phyloP scores from a whole-genome alignment of 2,888 invertebrate genomes.

The Leuctra nigra region DNA sequence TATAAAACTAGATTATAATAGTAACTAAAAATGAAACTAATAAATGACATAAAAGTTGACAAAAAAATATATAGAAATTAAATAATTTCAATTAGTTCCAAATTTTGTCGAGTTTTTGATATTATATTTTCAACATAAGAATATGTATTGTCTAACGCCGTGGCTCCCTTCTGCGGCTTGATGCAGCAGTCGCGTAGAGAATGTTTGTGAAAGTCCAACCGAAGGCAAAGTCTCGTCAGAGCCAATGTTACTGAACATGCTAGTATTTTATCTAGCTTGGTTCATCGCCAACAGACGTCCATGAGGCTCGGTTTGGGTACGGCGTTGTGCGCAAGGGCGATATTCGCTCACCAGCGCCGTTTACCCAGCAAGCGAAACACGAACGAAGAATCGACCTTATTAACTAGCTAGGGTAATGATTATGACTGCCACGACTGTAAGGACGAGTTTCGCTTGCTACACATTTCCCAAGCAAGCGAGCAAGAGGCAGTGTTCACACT shows the following conservation, averaged over 20 bases:
- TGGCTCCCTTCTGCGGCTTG: too few species aligned
- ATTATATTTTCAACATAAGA: too few species aligned
- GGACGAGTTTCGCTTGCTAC: background rate
- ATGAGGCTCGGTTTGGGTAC: background rate
- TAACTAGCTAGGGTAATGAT: background rate
- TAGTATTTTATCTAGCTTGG: background rate
- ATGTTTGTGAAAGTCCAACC: background rate
- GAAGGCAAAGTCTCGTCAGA: background rate
- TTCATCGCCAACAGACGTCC: background rate
- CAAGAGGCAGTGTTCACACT: too few species aligned
- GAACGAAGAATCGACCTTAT: background rate
- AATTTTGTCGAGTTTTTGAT: too few species aligned
- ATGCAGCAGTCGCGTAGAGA: too few species aligned
- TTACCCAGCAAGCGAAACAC: background rate
- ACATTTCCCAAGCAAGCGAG: background rate
- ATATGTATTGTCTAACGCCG: too few species aligned
- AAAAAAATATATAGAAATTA: too few species aligned
- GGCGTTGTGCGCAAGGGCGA: background rate
- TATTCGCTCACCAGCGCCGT: background rate
- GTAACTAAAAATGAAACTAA: too few species aligned
- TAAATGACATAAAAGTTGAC: too few species aligned
- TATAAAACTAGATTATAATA: too few species aligned
- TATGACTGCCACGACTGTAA: background rate
- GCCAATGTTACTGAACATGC: background rate
- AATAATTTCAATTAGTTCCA: too few species aligned